These are phyloP conservation scores for Microplitis deprimator DNA, from an alignment of 2,888 invertebrate species.

Conservation along the genomic window DNA sequence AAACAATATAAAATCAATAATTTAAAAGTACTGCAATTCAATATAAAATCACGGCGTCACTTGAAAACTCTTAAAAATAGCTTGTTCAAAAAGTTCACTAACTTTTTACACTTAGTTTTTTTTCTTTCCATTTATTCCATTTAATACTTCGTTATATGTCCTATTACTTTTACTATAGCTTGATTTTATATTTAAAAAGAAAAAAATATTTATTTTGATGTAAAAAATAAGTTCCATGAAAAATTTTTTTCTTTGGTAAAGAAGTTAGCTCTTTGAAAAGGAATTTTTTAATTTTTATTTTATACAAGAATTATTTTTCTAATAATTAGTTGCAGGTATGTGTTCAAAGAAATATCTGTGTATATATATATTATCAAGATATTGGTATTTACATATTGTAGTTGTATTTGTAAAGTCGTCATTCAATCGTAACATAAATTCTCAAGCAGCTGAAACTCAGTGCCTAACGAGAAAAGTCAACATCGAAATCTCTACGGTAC, in stretches of 20 bases:
- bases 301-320: background rate
- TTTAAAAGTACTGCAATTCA: background rate
- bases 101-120: background rate
- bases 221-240: background rate
- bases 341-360: too few species aligned
- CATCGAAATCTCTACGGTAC: too few species aligned
- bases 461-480: too few species aligned
- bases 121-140: background rate
- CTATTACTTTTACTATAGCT: background rate
- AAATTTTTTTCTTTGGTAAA: background rate
- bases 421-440: background rate
- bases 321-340: too few species aligned
- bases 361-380: too few species aligned
- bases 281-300: background rate
- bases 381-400: too few species aligned
- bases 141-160: background rate
- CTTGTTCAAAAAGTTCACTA: conserved; percentile 7
- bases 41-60: background rate
- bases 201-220: background rate
- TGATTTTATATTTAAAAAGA: background rate
- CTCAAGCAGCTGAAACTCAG: too few species aligned
- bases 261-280: background rate
- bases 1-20: background rate
- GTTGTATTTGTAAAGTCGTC: background rate
- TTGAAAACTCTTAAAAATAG: conserved; percentile 8